phyloP scores from a whole-genome alignment of 2,888 invertebrate species.

The Octonoba sinensis region DNA sequence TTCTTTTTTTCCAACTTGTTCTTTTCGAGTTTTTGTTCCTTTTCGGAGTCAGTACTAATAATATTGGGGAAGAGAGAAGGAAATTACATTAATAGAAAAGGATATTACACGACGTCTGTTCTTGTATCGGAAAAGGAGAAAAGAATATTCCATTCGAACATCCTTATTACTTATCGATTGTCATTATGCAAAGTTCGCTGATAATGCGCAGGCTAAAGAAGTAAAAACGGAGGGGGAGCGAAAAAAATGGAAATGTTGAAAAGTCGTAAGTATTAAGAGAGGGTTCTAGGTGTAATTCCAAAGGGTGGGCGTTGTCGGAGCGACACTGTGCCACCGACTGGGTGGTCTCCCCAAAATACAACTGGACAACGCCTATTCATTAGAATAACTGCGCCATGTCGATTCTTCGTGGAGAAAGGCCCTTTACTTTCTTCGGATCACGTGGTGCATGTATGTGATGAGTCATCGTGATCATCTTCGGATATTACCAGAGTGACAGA shows the following conservation, averaged over 20 bases:
- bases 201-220: neutral
- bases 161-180: slow-evolving; percentile 39
- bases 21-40: no score
- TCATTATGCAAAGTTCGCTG: slow-evolving; percentile 41
- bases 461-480: slow-evolving; percentile 14
- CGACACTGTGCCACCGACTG: slow-evolving; percentile 42
- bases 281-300: slow-evolving; percentile 54
- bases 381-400: slow-evolving; percentile 63
- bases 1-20: no score
- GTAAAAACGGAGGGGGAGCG: neutral
- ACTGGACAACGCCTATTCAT: slow-evolving; percentile 62
- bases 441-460: slow-evolving; percentile 15
- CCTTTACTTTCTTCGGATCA: slow-evolving; percentile 36
- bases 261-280: slow-evolving; percentile 30
- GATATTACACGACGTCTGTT: neutral
- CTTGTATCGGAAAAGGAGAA: no score
- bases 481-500: no score
- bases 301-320: slow-evolving; percentile 60
- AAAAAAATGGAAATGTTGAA: slow-evolving; percentile 8
- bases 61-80: no score
- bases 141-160: slow-evolving; percentile 12
- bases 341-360: slow-evolving; percentile 58
- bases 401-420: slow-evolving; percentile 30
- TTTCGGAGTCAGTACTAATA: no score
- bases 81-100: slow-evolving; percentile 1